Base-by-base conservation (phyloP, 1,140 invertebrate species). In the Diachasmimorpha longicaudata region DNA sequence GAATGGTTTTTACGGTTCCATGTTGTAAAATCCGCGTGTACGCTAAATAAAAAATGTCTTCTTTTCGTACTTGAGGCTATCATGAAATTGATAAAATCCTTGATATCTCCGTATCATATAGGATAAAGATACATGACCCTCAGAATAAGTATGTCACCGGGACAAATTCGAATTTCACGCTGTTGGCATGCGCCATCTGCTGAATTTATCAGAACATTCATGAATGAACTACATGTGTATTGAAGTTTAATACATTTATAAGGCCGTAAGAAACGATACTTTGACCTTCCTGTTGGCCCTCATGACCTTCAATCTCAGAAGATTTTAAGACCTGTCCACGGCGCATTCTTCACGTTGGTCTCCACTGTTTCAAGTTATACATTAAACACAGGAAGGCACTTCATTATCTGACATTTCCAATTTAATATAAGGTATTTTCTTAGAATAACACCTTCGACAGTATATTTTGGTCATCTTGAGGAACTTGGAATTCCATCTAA, bases 221-320 rank as follows among this genome's bases (percentile, higher is more conserved):
- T 58, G 55, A 58, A 58, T 58, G 55, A 58, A 58, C n/a, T n/a
- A 58, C 55, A 48, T 48, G 37, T 39, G 37, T 10, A 39, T 39
- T 5, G 37, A 39, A 39, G 37, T 39, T n/a, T n/a, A n/a, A 63
- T 13, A 25, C 58, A 52, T 63, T 63, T 31, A 14, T 63, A 70
- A 36, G 48, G 13, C 44, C 42, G 39, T 44, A 74, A 42, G 67
- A 67, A 39, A 55, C 58, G 73, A 69, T n/a, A 67, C 67, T 75
- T 44, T 75, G 73, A 75, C 73, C 73, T 75, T 75, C 42, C 72
- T 37, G 37, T 9, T 52, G 42, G 42, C 73, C 66, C 42, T 70
- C 39, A 52, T 75, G 67, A 75, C 73, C 73, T 75, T 69, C 73
- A 75, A 37, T 69, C 58, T 52, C 25, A 69, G 21, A 52, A 16